phyloP scores from a whole-genome alignment of 2,888 invertebrate species.

The Orthonychiurus folsomi region DNA sequence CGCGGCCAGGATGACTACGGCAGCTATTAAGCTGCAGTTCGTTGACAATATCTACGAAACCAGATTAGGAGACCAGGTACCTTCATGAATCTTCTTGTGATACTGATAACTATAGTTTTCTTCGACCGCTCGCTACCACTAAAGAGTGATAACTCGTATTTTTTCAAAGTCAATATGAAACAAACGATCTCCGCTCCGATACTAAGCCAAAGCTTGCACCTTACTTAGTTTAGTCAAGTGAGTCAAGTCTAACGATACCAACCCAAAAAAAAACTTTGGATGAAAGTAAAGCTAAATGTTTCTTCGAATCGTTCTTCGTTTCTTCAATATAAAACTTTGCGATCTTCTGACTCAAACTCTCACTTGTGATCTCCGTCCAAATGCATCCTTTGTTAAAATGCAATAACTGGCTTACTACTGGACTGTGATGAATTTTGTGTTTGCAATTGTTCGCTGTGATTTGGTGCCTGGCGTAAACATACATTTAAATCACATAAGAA shows the following conservation, averaged over 20 bases:
- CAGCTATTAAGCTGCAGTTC: background rate
- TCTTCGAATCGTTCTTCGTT: too few species aligned
- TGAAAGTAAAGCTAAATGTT: background rate
- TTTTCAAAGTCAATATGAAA: background rate
- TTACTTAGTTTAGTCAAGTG: too few species aligned
- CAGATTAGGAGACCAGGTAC: background rate
- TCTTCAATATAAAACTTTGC: too few species aligned
- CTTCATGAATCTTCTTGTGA: too few species aligned
- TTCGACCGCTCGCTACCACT: background rate
- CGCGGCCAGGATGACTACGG: background rate
- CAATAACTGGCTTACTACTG: conserved; percentile 7
- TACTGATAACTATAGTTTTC: too few species aligned
- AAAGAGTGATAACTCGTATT: background rate
- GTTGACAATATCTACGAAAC: background rate
- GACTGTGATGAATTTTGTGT: conserved; percentile 4
- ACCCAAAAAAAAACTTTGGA: too few species aligned
- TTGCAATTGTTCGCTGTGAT: too few species aligned
- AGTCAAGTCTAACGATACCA: too few species aligned
- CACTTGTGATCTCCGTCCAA: background rate
- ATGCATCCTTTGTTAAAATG: background rate
- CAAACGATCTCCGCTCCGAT: background rate
- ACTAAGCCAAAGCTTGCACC: conserved; percentile 5
- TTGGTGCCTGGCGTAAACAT: background rate
- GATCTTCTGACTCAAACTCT: too few species aligned
- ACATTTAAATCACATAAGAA: background rate